A percentile compares a stretch with the other conserved stretches of the same genome.
Conservation (phyloP, 1,140 invertebrate genomes). For the Amyelois transitella region DNA sequence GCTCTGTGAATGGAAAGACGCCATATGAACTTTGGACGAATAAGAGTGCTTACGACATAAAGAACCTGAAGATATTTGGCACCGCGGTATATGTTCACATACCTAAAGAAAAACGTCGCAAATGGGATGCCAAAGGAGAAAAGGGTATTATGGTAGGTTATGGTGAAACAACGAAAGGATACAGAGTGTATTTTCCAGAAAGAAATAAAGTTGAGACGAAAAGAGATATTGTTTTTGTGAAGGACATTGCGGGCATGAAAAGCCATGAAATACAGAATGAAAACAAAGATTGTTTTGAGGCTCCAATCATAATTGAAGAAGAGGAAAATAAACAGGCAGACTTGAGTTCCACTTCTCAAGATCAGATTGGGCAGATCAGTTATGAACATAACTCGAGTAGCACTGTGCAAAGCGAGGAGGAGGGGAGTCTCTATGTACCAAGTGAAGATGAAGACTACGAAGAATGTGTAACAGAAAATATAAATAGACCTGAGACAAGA, state of each 20-base stretch:
- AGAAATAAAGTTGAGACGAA: background rate
- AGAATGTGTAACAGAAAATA: too few relatives aligned
- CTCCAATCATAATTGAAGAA: too few relatives aligned
- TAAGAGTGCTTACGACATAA: slow-evolving; percentile 22
- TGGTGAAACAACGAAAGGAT: background rate
- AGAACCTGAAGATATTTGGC: slow-evolving; percentile 37
- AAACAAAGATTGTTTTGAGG: too few relatives aligned
- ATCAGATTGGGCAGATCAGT: too few relatives aligned
- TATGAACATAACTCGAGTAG: too few relatives aligned
- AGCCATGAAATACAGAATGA: too few relatives aligned
- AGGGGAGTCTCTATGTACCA: slow-evolving; percentile 2
- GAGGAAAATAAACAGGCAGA: too few relatives aligned
- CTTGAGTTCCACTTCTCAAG: too few relatives aligned
- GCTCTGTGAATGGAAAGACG: slow-evolving; percentile 26
- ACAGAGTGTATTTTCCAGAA: background rate
- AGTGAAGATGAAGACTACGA: background rate
- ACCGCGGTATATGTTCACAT: slow-evolving; percentile 30
- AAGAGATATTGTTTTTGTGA: too few relatives aligned
- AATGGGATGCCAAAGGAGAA: background rate
- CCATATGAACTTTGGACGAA: slow-evolving; percentile 46
- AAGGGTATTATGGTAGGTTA: background rate
- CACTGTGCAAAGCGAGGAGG: too few relatives aligned
- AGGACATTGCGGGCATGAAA: too few relatives aligned
- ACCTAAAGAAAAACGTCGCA: background rate
- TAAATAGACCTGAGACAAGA: background rate